phyloP scores from a whole-genome alignment of 2,888 invertebrate species.

The Atherix ibis region DNA sequence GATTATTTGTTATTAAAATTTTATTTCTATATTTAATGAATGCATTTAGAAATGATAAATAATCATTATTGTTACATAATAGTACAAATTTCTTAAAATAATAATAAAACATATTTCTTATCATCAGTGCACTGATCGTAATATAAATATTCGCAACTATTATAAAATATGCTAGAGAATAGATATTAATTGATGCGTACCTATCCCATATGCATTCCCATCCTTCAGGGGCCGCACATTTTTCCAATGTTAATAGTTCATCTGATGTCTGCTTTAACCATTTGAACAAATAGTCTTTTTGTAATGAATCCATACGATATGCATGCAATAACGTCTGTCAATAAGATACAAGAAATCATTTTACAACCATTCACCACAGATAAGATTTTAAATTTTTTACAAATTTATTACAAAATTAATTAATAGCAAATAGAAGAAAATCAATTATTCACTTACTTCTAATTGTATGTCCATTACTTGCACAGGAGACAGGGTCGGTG shows the following conservation, averaged over 20 bases:
- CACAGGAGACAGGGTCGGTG: constrained; percentile 38
- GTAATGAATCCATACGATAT: constrained; percentile 38
- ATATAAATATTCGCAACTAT: too few relatives aligned
- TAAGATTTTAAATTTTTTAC: not conserved
- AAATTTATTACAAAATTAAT: not conserved
- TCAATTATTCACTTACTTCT: constrained; percentile 32
- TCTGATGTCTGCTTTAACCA: constrained; percentile 44
- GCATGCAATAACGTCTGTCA: not conserved
- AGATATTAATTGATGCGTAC: constrained; percentile 39
- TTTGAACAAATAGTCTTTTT: constrained; percentile 39
- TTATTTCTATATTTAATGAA: too few relatives aligned
- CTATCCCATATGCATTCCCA: constrained; percentile 62
- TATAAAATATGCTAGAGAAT: too few relatives aligned
- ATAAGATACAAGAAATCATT: not conserved
- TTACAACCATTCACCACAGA: not conserved
- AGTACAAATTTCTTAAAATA: too few relatives aligned
- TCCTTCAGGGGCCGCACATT: constrained; percentile 46
- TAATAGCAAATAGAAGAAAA: not conserved
- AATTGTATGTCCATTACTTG: constrained; percentile 45
- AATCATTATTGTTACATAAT: too few relatives aligned
- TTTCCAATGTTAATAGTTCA: constrained; percentile 45
- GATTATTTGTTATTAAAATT: too few relatives aligned
- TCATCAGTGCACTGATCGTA: too few relatives aligned
- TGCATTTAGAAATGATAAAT: too few relatives aligned
- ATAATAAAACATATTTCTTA: too few relatives aligned